Evolutionary conservation across 2,888 invertebrate genomes (phyloP).

Genomic region (Mimas tiliae): DNA sequence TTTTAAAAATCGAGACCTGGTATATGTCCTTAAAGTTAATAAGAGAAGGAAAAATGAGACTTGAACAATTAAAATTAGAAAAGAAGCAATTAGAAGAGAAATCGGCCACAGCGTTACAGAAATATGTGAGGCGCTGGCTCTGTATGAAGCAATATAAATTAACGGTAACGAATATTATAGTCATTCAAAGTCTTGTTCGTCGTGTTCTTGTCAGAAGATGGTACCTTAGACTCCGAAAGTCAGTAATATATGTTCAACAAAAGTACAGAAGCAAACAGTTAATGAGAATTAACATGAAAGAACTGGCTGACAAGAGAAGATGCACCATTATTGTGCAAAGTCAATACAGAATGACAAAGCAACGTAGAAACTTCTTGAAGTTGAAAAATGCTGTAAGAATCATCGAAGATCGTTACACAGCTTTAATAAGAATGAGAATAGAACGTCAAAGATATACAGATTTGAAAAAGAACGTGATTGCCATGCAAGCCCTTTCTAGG

Average conservation of each 20-base stretch:
- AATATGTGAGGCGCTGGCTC: slow-evolving; percentile 63
- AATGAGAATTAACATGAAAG: slow-evolving; percentile 63
- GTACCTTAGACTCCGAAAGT: slow-evolving; percentile 52
- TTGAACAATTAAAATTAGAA: slow-evolving; percentile 50
- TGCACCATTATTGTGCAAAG: slow-evolving; percentile 71
- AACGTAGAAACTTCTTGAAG: slow-evolving; percentile 47
- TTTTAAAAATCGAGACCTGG: slow-evolving; percentile 79
- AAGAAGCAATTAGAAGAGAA: slow-evolving; percentile 51
- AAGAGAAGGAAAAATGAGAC: slow-evolving; percentile 54
- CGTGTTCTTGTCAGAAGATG: slow-evolving; percentile 55
- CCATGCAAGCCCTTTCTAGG: slow-evolving; percentile 78
- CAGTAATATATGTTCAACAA: slow-evolving; percentile 62
- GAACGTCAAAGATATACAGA: slow-evolving; percentile 55
- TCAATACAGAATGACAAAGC: slow-evolving; percentile 65
- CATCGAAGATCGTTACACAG: slow-evolving; percentile 56
- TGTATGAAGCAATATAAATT: slow-evolving; percentile 55
- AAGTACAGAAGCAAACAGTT: slow-evolving; percentile 66
- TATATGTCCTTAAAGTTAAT: slow-evolving; percentile 66
- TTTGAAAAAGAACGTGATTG: slow-evolving; percentile 58
- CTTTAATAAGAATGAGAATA: slow-evolving; percentile 64
- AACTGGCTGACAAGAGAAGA: slow-evolving; percentile 46
- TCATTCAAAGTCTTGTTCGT: slow-evolving; percentile 61
- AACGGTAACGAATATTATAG: slow-evolving; percentile 51
- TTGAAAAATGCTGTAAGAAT: slow-evolving; percentile 56
- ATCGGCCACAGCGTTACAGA: slow-evolving; percentile 62